Conservation (phyloP, 2,797 vertebrate species). For the Acanthiza pusilla region DNA sequence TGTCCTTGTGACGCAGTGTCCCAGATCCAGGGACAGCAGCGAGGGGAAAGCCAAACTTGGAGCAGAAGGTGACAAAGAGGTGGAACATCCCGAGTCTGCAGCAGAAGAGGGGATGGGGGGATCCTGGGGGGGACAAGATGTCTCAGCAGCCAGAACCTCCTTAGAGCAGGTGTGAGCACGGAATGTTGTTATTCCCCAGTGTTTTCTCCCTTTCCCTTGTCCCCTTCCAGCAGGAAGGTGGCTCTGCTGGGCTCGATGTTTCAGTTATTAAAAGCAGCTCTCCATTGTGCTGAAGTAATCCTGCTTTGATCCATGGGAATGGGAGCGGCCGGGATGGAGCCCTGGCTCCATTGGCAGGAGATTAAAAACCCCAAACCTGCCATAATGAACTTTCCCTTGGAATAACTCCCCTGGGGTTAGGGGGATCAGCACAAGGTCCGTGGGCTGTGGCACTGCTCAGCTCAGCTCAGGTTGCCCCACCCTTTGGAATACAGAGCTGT, state of each 20-base stretch:
- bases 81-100: accelerated
- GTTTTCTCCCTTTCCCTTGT: neutral
- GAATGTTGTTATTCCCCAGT: neutral
- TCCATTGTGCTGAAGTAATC: neutral
- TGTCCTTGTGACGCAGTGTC: neutral
- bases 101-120: neutral
- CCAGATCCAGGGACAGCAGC: neutral
- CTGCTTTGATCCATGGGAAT: neutral
- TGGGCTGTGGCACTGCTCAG: neutral
- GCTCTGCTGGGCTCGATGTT: neutral
- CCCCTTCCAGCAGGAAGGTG: neutral
- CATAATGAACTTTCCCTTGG: neutral
- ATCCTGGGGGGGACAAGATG: neutral
- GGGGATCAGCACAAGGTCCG: neutral
- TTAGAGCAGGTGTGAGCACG: accelerated
- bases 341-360: neutral
- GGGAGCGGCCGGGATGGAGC: neutral
- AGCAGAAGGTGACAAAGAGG: neutral
- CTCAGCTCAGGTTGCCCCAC: neutral
- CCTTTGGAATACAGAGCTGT: neutral
- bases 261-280: neutral
- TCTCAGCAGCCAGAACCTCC: neutral
- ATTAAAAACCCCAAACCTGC: neutral
- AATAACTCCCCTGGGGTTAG: neutral
- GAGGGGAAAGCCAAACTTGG: neutral